Evolutionary conservation across 2,113 vertebrate species (phyloP).

Genomic region (Gobius niger): DNA sequence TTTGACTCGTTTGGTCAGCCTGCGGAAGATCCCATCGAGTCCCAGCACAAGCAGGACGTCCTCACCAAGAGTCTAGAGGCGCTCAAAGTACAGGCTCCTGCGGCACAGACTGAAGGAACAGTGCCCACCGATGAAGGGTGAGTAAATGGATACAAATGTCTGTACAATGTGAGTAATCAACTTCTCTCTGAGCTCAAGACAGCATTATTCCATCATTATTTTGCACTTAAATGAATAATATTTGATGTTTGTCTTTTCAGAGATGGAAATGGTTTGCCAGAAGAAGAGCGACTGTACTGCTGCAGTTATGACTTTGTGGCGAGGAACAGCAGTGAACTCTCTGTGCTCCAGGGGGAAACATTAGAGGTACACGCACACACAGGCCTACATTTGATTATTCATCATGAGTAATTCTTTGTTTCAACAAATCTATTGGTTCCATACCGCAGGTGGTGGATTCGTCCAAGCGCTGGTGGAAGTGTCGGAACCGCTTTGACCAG

Average conservation of each 20-base stretch:
- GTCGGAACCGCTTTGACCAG: slow-evolving; percentile 75
- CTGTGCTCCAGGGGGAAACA: slow-evolving; percentile 81
- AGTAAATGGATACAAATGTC: slow-evolving; percentile 17
- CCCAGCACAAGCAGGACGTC: slow-evolving; percentile 81
- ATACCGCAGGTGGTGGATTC: slow-evolving; percentile 73
- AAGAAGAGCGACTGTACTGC: slow-evolving; percentile 54
- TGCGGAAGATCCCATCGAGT: slow-evolving; percentile 81
- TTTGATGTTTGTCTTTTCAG: slow-evolving; percentile 37
- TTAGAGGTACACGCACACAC: slow-evolving; percentile 74
- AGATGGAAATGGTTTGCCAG: slow-evolving; percentile 42
- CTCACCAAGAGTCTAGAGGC: slow-evolving; percentile 42
- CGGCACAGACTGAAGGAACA: background rate
- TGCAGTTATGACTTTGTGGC: slow-evolving; percentile 89
- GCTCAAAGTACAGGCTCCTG: background rate
- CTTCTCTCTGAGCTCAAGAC: no score
- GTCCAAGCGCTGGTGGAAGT: slow-evolving; percentile 82
- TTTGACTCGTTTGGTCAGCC: slow-evolving; percentile 63
- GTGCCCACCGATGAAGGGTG: slow-evolving; percentile 36
- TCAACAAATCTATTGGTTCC: background rate
- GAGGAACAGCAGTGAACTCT: slow-evolving; percentile 86
- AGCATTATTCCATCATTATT: background rate
- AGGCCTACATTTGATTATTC: background rate
- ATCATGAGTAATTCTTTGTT: background rate
- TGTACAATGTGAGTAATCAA: no score
- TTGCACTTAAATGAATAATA: background rate